Evolutionary conservation across 2,888 invertebrate species (phyloP).

Genomic region (Steinernema scapterisci): DNA sequence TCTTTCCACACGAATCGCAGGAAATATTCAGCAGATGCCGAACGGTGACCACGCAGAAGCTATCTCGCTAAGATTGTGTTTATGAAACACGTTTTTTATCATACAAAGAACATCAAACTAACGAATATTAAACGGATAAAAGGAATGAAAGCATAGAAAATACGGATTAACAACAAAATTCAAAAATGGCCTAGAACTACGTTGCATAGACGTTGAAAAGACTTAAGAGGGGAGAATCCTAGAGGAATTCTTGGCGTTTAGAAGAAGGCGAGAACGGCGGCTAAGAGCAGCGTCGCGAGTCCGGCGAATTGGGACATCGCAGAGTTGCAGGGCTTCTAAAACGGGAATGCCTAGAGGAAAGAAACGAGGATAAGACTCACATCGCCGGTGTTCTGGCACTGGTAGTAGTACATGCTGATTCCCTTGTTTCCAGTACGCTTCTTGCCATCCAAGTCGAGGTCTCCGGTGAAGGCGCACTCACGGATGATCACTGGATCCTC

Average conservation of each 20-base stretch:
- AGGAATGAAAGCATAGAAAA: too few relatives aligned
- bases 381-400: conserved; percentile 71
- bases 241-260: background rate
- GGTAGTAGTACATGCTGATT: conserved; percentile 66
- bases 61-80: too few relatives aligned
- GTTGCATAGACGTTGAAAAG: background rate
- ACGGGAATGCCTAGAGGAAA: background rate
- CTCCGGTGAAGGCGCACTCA: conserved; percentile 65
- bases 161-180: background rate
- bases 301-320: conserved; percentile 15
- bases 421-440: conserved; percentile 65
- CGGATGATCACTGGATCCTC: conserved; percentile 48
- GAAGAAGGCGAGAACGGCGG: conserved; percentile 19
- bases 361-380: too few relatives aligned
- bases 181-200: background rate
- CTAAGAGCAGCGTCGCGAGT: background rate
- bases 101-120: too few relatives aligned
- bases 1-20: too few relatives aligned
- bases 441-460: conserved; percentile 44
- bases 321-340: conserved; percentile 31
- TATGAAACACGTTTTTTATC: too few relatives aligned
- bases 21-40: too few relatives aligned
- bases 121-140: too few relatives aligned
- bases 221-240: background rate
- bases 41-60: too few relatives aligned